phyloP scores from a whole-genome alignment of 2,113 vertebrate species.

The Sturnus vulgaris region DNA sequence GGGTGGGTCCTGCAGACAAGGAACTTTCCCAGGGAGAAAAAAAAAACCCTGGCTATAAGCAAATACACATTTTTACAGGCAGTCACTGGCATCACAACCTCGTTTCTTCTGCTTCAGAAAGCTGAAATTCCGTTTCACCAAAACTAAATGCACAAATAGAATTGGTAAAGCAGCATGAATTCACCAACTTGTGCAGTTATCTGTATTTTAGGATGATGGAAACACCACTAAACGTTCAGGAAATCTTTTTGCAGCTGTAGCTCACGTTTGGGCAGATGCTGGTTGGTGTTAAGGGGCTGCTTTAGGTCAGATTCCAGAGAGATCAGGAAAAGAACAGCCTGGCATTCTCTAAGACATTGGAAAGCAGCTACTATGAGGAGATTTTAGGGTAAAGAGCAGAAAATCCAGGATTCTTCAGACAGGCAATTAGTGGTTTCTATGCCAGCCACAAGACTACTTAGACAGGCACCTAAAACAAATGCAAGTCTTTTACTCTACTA shows the following conservation, averaged over 20 bases:
- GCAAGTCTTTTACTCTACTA: background rate
- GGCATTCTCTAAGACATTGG: background rate
- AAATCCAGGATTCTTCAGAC: background rate
- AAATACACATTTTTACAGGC: background rate
- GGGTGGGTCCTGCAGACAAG: conserved; percentile 11
- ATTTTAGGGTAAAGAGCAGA: background rate
- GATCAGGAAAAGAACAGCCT: background rate
- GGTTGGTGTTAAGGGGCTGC: background rate
- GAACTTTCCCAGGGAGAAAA: background rate
- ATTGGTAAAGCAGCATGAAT: background rate
- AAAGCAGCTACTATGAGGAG: background rate
- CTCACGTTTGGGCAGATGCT: background rate
- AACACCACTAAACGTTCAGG: background rate
- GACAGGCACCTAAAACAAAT: background rate
- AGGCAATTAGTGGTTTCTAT: background rate
- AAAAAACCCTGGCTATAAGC: background rate
- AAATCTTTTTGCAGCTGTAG: fast-evolving
- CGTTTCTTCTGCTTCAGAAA: background rate
- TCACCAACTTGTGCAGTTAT: fast-evolving
- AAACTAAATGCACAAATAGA: background rate
- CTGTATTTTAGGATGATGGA: background rate
- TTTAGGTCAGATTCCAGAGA: background rate
- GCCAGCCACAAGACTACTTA: background rate
- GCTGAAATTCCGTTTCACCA: background rate
- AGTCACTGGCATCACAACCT: background rate